Base-by-base conservation (phyloP, 2,113 vertebrate species). In the Alethe diademata region DNA sequence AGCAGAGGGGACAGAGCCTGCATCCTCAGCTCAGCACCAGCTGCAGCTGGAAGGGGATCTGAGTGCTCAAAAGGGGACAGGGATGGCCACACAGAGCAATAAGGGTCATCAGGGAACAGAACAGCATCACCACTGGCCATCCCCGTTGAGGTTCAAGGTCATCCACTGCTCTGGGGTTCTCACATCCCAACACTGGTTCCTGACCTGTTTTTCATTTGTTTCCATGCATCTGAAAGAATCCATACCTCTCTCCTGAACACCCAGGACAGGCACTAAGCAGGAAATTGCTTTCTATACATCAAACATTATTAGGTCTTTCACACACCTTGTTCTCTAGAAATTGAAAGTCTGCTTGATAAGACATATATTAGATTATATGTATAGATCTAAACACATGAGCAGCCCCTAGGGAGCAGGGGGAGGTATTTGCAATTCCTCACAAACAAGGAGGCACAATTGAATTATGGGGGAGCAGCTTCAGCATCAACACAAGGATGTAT, bases 91-190 rank as follows among this genome's bases (percentile, higher is more conserved):
- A 9, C 11, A 38, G 26, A 56, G 48, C 47, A 67, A 35, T 24
- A 71, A 58, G 24, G 12, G 29, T 20, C 80, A 51, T 47, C 42
- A 58, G 35, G 22, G 60, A 78, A 78, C 9, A 51, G 45, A 47
- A 78, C 7, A 87, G 33, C 72, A 86, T 35, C 67, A 12, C 9
- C 31, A 19, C n/a, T 40, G 22, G 19, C 28, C 64, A 26, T 45
- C 35, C 5, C 38, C 2, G 0, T 13, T 0, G 0, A 75, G 19
- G 51, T 40, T 75, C 57, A 47, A 60, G 35, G 64, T 36, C 40
- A 78, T 31, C 35, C 57, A 35, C 35, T 8, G 50, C 45, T 48
- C 36, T 36, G 56, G n/a, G 18, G 16, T 53, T 75, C n/a, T 40
- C 62, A 43, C 31, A 82, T 53, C 26, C 78, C 86, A 75, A 60